Evolutionary conservation across 1,140 invertebrate genomes (phyloP), one percentile per base, ranked within the genome.

Genomic region (Lasaia peninsularis): DNA sequence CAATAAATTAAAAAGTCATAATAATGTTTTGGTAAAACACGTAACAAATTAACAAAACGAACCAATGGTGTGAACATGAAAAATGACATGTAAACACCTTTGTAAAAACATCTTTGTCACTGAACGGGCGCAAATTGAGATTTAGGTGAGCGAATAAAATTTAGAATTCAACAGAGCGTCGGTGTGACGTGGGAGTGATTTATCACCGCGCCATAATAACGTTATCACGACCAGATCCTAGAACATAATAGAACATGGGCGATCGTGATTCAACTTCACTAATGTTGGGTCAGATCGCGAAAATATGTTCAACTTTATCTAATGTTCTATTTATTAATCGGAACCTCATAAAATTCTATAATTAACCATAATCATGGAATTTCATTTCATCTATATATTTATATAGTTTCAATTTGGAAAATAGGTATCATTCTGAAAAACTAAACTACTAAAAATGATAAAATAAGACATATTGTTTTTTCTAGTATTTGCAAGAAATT

Each of bases 61-160:
- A 51, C 11, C 21, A 24, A 7, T 12, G n/a, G n/a, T 9, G 11
- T n/a, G 8, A n/a, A 35, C 34, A 49, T 50, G 40, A 34, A 49
- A 20, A 50, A 50, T 18, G 44, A 49, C 55, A 49, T 16, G 31
- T 20, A 34, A 11, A 32, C 32, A 57, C 20, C 31, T 49, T 12
- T 14, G 31, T 21, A 54, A 44, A 54, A 28, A 44, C 52, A 24
- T 44, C 35, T 40, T 54, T 37, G 52, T 44, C 52, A 54, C 21
- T 34, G 52, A 21, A 14, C 34, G 34, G 14, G 56, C 60, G 53
- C 60, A 71, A 65, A 71, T 66, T 65, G 66, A 62, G 63, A 65
- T 62, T 67, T 61, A 67, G 64, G 55, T 63, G 65, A 67, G 60
- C 60, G 60, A 65, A 58, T 58, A 48, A 63, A 71, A 71, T 65